Conservation (phyloP, 2,113 vertebrate species). For the Crotophaga sulcirostris region DNA sequence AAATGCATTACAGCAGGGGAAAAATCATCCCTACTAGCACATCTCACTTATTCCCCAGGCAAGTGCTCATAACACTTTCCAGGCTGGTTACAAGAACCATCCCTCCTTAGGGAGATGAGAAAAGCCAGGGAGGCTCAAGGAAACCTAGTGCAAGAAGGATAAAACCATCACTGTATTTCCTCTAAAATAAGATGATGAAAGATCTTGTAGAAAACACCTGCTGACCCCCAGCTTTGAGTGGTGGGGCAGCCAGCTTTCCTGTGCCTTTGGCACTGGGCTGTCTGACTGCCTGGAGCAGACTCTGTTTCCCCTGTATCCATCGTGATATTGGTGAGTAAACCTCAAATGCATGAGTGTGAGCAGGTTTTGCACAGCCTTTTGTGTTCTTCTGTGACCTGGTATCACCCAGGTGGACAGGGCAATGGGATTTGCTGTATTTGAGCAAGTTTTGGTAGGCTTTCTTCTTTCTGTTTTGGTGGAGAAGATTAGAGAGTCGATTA, state of each 20-base stretch:
- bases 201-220: background rate
- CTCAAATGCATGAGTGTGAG: accelerated
- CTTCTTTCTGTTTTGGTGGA: background rate
- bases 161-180: background rate
- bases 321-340: background rate
- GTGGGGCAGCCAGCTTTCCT: background rate
- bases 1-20: background rate
- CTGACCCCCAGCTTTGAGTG: background rate
- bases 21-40: background rate
- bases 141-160: background rate
- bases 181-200: background rate
- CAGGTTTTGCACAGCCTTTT: background rate
- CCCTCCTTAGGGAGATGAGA: background rate
- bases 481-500: background rate
- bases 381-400: background rate
- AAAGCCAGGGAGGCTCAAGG: background rate
- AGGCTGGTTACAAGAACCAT: background rate
- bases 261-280: background rate
- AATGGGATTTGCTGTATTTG: background rate
- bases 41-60: background rate
- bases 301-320: background rate
- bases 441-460: background rate
- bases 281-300: background rate
- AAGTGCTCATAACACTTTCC: background rate
- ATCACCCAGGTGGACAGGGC: background rate